Conservation (phyloP, 2,888 invertebrate genomes). For the Drosophila testacea region DNA sequence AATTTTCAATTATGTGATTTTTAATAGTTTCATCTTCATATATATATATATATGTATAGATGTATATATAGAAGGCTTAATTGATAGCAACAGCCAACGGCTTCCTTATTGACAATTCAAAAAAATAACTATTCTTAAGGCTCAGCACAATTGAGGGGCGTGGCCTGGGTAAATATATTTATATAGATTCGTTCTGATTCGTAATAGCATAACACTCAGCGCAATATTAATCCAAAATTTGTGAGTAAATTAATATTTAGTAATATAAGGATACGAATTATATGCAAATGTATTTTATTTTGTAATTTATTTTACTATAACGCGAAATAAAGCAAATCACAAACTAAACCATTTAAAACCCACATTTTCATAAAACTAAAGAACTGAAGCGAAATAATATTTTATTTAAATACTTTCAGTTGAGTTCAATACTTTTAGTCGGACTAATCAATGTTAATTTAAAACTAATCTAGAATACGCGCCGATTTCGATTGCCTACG, state of each 20-base stretch:
- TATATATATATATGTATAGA: conserved; percentile 10
- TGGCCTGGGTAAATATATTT: conserved; percentile 18
- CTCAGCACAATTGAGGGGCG: conserved; percentile 41
- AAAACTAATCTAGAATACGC: too few species aligned
- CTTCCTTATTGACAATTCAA: conserved; percentile 35
- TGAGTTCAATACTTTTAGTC: background rate
- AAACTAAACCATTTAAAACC: conserved; percentile 21
- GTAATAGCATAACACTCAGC: conserved; percentile 59
- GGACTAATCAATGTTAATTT: too few species aligned
- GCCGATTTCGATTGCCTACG: too few species aligned
- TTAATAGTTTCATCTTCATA: conserved; percentile 43
- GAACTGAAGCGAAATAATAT: too few species aligned
- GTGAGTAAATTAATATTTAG: conserved; percentile 75
- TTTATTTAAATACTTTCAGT: background rate
- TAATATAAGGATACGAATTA: conserved; percentile 65
- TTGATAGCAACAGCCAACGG: conserved; percentile 10
- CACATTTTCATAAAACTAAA: background rate
- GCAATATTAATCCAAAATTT: conserved; percentile 76
- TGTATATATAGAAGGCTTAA: conserved; percentile 23
- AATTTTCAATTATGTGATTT: conserved; percentile 58
- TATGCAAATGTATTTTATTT: conserved; percentile 78
- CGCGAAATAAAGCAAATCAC: conserved; percentile 72
- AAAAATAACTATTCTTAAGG: conserved; percentile 33
- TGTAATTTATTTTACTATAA: conserved; percentile 80
- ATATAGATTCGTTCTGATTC: conserved; percentile 37